Evolutionary conservation across 2,113 vertebrate species (phyloP), one percentile per base, ranked within the genome.

Genomic region (Centrocercus urophasianus): DNA sequence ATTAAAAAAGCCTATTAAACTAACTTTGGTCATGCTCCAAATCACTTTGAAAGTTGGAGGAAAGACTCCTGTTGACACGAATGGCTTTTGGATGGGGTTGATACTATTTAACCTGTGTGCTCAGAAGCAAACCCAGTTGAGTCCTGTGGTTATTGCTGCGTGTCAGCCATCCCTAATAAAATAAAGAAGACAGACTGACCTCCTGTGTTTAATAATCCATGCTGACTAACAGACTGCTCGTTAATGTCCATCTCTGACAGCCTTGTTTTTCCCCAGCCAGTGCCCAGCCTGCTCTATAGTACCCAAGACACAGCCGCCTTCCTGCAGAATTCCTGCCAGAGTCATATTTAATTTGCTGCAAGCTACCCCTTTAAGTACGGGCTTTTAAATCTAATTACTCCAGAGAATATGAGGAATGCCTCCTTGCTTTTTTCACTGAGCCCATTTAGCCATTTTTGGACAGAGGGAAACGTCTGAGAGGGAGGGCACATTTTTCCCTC

Each of bases 381-480:
- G 30, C 22, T 92, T 94, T 86, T 82, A 69, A 42, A 93, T 88
- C 34, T 63, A 86, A 64, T 82, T 61, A 88, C 93, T 93, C 86
- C 83, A 88, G 94, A 95, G 94, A 76, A 72, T 82, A 81, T 7
- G 43, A 93, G 80, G 90, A 96, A 95, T 94, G 90, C 83, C 85
- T 95, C 80, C 3, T 67, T 74, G 73, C 10, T 61, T 83, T 74
- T 66, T 89, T 74, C 91, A 56, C 89, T 50, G 72, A 94, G 82
- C 38, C 57, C 72, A 85, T 94, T 93, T 93, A 93, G 79, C 96
- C 96, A 95, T 95, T 96, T 96, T 95, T 96, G 94, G 96, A 81
- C 75, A 95, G 95, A 89, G 67, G 93, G 85, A 96, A 95, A 73
- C 83, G 60, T 89, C 79, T 13, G 91, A 81, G 84, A 95, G 93